These are phyloP conservation scores for Drosophila sordidula DNA, from an alignment of 2,888 invertebrate genomes.

Conservation along the genomic window DNA sequence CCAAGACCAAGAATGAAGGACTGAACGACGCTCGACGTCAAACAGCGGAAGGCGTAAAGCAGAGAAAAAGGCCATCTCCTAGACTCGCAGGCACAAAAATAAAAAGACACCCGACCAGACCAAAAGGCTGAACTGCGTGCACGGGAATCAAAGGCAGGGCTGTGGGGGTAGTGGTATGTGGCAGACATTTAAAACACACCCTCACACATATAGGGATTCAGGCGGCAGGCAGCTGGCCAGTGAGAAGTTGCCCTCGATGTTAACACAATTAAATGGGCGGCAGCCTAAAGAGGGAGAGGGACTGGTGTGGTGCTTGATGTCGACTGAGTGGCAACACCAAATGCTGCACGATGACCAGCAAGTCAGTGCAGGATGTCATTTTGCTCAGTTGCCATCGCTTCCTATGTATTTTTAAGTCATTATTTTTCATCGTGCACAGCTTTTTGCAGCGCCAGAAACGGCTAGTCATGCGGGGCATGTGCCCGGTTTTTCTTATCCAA, in stretches of 20 bases:
- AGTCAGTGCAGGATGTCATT: conserved; percentile 71
- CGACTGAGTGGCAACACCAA: conserved; percentile 13
- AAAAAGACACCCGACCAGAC: conserved; percentile 30
- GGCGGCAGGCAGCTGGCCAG: conserved; percentile 12
- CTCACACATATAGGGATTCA: conserved; percentile 6
- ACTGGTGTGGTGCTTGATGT: neutral
- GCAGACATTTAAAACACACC: conserved; percentile 49
- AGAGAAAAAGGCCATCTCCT: conserved; percentile 42
- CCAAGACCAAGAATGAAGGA: conserved; percentile 17
- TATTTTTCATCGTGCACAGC: conserved; percentile 40
- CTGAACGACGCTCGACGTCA: conserved; percentile 19
- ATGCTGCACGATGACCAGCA: conserved; percentile 56
- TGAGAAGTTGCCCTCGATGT: conserved; percentile 50
- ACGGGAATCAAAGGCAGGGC: neutral
- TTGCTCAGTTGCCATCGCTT: conserved; percentile 63
- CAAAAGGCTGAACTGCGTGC: conserved; percentile 20
- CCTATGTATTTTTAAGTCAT: conserved; percentile 61
- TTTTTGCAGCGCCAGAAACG: conserved; percentile 13
- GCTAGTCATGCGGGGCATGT: conserved; percentile 29
- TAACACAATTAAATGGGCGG: conserved; percentile 71
- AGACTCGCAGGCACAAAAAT: conserved; percentile 40
- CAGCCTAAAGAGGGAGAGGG: neutral
- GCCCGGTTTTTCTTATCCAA: conserved; percentile 22
- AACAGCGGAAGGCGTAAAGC: conserved; percentile 39
- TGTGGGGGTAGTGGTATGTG: neutral